A percentile compares a stretch with the other conserved stretches of the same genome.
Evolutionary conservation across 1,140 invertebrate genomes (phyloP).

Genomic region (Paracyclopina nana): DNA sequence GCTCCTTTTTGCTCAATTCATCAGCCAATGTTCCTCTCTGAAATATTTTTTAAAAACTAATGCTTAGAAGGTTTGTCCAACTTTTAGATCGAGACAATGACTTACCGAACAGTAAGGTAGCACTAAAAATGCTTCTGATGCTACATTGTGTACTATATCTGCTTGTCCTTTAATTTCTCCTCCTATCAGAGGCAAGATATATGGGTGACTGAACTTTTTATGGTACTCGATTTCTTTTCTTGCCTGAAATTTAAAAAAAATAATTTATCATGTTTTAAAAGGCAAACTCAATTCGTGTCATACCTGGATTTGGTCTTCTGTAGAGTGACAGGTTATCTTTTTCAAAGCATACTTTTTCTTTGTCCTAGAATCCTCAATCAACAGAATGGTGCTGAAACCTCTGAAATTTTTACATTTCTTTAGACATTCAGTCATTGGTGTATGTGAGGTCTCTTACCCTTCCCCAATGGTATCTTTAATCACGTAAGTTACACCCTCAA

Average conservation of each 20-base stretch:
- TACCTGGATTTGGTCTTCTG: constrained; percentile 51
- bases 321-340: constrained; percentile 53
- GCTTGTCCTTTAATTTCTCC: constrained; percentile 39
- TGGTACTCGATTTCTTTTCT: constrained; percentile 53
- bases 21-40: constrained; percentile 52
- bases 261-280: too few relatives aligned
- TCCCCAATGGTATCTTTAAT: constrained; percentile 48
- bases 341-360: constrained; percentile 56
- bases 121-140: constrained; percentile 50
- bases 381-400: constrained; percentile 59
- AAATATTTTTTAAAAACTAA: constrained; percentile 18
- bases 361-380: constrained; percentile 49
- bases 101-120: constrained; percentile 52
- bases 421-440: not conserved
- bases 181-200: constrained; percentile 54
- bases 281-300: too few relatives aligned
- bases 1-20: constrained; percentile 39
- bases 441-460: constrained; percentile 36
- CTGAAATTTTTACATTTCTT: constrained; percentile 38
- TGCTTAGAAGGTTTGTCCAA: not conserved
- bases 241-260: too few relatives aligned
- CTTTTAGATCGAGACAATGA: constrained; percentile 18
- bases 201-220: constrained; percentile 44
- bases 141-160: constrained; percentile 43
- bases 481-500: constrained; percentile 46